A percentile compares a stretch with the other conserved stretches of the same genome.
phyloP scores from a whole-genome alignment of 2,888 invertebrate species.

The Aricia artaxerxes region DNA sequence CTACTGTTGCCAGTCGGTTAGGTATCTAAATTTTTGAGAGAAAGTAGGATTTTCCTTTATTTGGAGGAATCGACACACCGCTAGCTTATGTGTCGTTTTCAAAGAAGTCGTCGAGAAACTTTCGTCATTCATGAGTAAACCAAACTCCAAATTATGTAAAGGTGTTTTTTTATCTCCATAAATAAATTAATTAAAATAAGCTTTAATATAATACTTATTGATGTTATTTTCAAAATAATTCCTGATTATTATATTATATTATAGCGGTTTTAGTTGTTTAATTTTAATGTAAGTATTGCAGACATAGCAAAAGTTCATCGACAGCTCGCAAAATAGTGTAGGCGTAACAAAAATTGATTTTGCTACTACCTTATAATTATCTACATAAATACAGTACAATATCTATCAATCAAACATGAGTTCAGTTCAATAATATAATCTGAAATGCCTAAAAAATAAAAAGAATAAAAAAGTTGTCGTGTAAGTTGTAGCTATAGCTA shows the following conservation, averaged over 20 bases:
- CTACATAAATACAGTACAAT: background rate
- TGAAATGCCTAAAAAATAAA: background rate
- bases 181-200: background rate
- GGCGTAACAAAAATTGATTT: background rate
- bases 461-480: background rate
- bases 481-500: too few relatives aligned
- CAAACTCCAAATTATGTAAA: background rate
- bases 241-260: too few relatives aligned
- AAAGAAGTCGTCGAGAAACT: background rate
- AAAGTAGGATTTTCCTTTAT: slow-evolving; percentile 11
- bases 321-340: background rate
- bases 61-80: background rate
- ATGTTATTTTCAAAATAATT: too few relatives aligned
- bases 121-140: background rate
- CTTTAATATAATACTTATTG: too few relatives aligned
- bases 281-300: background rate
- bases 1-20: slow-evolving; percentile 17
- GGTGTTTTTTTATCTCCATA: too few relatives aligned
- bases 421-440: background rate
- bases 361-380: background rate
- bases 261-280: background rate
- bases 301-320: background rate
- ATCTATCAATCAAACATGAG: background rate
- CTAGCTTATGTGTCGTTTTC: background rate
- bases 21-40: slow-evolving; percentile 8